phyloP scores from a whole-genome alignment of 2,113 vertebrate genomes.

The Castor canadensis region DNA sequence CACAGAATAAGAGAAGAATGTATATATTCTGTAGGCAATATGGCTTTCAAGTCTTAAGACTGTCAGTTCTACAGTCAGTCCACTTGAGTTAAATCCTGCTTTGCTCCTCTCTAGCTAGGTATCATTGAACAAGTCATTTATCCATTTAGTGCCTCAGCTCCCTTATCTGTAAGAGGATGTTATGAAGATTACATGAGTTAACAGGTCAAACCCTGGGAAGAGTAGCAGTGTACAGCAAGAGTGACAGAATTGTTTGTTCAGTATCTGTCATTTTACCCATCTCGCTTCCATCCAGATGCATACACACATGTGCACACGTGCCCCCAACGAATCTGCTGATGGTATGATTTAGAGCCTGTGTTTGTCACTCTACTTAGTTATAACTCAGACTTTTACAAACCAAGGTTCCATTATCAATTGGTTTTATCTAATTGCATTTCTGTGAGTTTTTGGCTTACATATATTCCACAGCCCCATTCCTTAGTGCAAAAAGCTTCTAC shows the following conservation, averaged over 20 bases:
- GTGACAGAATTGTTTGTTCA: background rate
- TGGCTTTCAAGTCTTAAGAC: background rate
- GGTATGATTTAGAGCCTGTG: background rate
- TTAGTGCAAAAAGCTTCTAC: background rate
- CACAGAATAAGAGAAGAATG: background rate
- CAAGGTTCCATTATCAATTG: background rate
- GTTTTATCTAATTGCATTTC: background rate
- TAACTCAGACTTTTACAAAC: background rate
- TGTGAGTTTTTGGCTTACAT: background rate
- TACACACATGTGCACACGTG: fast-evolving
- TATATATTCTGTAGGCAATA: background rate
- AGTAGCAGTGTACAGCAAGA: background rate
- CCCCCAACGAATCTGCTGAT: background rate
- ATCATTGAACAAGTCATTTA: background rate
- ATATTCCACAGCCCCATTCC: background rate
- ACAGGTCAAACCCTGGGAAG: background rate
- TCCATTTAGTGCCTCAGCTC: background rate
- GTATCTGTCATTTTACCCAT: background rate
- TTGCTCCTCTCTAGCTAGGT: background rate
- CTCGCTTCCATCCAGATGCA: background rate
- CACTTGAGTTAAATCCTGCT: background rate
- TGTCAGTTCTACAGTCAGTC: background rate
- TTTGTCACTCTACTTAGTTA: background rate
- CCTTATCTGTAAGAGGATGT: background rate
- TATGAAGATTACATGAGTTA: background rate